Evolutionary conservation across 2,888 invertebrate species (phyloP).

Genomic region (Cristatella mucedo): DNA sequence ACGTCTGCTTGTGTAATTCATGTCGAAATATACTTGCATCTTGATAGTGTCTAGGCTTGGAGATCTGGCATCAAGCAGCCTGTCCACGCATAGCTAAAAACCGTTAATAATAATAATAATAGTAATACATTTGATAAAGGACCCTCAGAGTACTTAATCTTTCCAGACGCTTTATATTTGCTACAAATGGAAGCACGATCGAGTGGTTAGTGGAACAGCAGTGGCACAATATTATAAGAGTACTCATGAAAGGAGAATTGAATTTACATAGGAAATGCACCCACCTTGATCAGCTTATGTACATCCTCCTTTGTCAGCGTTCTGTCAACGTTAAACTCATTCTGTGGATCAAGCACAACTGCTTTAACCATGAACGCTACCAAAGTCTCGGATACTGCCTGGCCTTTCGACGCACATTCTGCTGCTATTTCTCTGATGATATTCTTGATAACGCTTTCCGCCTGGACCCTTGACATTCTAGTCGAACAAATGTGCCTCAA

Average conservation of each 20-base stretch:
- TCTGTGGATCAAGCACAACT: conserved; percentile 37
- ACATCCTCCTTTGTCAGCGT: conserved; percentile 40
- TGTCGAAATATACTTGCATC: conserved; percentile 41
- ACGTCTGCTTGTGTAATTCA: conserved; percentile 39
- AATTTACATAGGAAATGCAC: too few species aligned
- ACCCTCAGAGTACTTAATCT: too few species aligned
- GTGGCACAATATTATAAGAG: too few species aligned
- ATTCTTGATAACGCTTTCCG: conserved; percentile 39
- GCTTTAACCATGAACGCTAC: conserved; percentile 40
- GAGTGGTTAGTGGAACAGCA: too few species aligned
- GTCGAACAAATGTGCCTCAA: too few species aligned
- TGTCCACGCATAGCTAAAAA: conserved; percentile 34
- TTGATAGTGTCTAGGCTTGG: conserved; percentile 39
- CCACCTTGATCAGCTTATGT: conserved; percentile 37
- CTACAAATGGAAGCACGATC: too few species aligned
- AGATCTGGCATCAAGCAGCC: conserved; percentile 30
- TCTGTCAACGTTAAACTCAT: conserved; percentile 38
- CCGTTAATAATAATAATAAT: too few species aligned
- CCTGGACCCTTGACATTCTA: conserved; percentile 35
- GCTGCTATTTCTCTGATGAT: conserved; percentile 38
- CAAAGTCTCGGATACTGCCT: conserved; percentile 38
- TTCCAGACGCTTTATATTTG: too few species aligned
- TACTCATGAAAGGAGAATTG: too few species aligned
- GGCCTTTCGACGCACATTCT: conserved; percentile 38
- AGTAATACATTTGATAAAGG: too few species aligned